Evolutionary conservation across 2,113 vertebrate species (phyloP).

Genomic region (Leptobrachium ailaonicum): DNA sequence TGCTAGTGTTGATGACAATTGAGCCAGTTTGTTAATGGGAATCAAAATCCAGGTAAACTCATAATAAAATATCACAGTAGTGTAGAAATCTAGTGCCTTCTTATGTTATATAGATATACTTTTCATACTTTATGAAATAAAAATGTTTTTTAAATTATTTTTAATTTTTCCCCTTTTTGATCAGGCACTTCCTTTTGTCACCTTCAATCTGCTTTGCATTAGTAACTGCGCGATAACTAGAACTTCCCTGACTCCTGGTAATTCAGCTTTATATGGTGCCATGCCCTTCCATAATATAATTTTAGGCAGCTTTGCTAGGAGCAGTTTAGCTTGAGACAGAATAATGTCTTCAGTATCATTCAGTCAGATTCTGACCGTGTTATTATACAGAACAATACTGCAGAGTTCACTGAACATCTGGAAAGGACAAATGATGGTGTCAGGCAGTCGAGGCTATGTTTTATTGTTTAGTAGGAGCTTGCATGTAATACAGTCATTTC

Average conservation of each 20-base stretch:
- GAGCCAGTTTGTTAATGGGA: no score
- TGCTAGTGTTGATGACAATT: no score
- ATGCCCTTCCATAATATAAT: conserved; percentile 48
- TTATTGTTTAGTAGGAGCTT: conserved; percentile 45
- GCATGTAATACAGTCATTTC: conserved; percentile 40
- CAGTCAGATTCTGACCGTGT: conserved; percentile 18
- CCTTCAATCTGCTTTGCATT: conserved; percentile 23
- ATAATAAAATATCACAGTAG: no score
- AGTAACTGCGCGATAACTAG: not conserved
- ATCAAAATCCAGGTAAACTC: no score
- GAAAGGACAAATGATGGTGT: conserved; percentile 23
- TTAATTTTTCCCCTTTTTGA: no score
- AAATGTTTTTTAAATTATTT: no score
- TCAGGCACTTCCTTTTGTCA: conserved; percentile 34
- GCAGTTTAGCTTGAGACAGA: conserved; percentile 46
- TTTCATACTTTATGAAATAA: no score
- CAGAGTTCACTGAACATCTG: conserved; percentile 43
- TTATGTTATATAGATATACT: no score
- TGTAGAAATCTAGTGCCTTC: no score
- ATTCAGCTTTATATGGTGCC: not conserved
- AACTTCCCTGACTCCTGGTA: conserved; percentile 26
- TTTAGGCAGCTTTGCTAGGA: conserved; percentile 17
- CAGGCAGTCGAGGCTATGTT: not conserved
- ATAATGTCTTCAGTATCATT: conserved; percentile 6
- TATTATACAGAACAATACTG: conserved; percentile 32